These are phyloP conservation scores for Onychorhynchus coronatus DNA, from an alignment of 2,113 vertebrate genomes.

Conservation along the genomic window DNA sequence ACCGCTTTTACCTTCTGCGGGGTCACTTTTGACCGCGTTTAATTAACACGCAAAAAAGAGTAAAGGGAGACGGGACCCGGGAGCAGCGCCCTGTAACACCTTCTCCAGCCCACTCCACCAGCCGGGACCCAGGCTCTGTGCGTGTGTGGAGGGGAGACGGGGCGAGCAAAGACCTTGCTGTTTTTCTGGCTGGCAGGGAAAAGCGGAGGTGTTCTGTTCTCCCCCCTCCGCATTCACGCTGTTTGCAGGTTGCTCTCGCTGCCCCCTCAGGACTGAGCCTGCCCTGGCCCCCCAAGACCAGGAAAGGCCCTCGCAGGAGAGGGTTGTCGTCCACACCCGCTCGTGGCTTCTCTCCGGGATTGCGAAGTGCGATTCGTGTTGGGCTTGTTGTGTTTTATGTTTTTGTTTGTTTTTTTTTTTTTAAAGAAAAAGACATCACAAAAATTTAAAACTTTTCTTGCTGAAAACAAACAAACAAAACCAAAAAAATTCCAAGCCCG, in stretches of 20 bases:
- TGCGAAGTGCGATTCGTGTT: neutral
- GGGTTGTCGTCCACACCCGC: neutral
- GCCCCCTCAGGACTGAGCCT: neutral
- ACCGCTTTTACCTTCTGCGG: neutral
- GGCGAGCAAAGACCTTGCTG: neutral
- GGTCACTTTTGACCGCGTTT: neutral
- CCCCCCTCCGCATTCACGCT: fast-evolving
- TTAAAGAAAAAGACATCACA: too few species aligned
- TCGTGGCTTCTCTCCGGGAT: neutral
- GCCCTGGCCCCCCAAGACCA: neutral
- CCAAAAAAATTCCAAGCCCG: neutral
- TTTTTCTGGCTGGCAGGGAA: neutral
- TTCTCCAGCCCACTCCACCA: neutral
- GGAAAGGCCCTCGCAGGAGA: neutral
- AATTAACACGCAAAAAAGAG: fast-evolving
- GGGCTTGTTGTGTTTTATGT: neutral
- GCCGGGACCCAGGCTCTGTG: neutral
- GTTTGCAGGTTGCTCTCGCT: neutral
- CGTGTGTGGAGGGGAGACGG: fast-evolving
- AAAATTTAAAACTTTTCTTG: neutral
- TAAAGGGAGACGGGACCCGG: neutral
- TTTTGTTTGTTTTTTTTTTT: neutral
- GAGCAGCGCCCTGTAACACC: neutral
- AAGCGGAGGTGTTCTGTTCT: too few species aligned
- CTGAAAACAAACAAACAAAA: neutral